Base-by-base conservation (phyloP, 2,888 invertebrate genomes). In the Nebria brevicollis region DNA sequence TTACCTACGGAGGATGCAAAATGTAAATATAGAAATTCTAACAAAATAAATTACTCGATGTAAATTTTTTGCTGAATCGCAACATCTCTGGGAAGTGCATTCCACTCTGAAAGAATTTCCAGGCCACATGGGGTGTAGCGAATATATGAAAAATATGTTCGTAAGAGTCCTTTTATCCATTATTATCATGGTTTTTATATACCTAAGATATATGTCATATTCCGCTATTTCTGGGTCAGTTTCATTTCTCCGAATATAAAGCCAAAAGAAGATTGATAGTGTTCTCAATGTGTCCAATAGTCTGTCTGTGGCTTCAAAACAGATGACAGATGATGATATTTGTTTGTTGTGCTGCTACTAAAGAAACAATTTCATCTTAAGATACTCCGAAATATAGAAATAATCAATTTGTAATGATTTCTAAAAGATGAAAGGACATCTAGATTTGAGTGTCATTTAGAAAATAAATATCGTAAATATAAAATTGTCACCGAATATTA, bases 241-340 rank as follows among this genome's bases (percentile, higher is more conserved):
- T 13, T 54, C 54, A 54, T 54, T 54, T 54, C 54, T 54, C 54
- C 54, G 54, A 54, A 80, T 75, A 80, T 80, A 75, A 68, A 75
- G 75, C 80, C 64, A 75, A 80, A 41, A 15, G 72, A 80, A 80
- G 80, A 80, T 80, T 80, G 80, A 80, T 80, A 75, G 75, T 80
- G 80, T 80, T 80, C 75, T 80, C 80, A 80, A 75, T 66, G 75
- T 80, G 80, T 80, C 75, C 80, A 80, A 80, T 20, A 20, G 20
- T 20, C 20, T 80, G 75, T 75, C 68, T 80, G 75, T 79, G 75
- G 64, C 80, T 34, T 70, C 73, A 41, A 75, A 70, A 80, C 72
- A 80, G 80, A 80, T 80, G 80, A 80, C 70, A 72, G 80, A 80
- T 80, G 79, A 75, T 75, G 75, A 80, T 75, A 80, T 80, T 80